Conservation (phyloP, 2,888 invertebrate genomes). For the Chaetoderma sp. region DNA sequence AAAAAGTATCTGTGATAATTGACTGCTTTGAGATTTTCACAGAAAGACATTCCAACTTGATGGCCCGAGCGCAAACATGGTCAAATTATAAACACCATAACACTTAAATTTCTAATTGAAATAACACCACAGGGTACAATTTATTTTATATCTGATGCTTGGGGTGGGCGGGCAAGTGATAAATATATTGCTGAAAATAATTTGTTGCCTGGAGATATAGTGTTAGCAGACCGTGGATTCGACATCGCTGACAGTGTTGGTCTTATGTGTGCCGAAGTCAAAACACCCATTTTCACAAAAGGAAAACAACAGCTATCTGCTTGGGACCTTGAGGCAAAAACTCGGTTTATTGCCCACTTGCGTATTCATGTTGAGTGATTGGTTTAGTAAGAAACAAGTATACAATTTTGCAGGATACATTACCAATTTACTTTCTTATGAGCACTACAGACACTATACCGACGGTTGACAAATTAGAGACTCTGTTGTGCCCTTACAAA, state of each 20-base stretch:
- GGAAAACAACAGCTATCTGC: constrained; percentile 34
- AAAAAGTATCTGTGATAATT: constrained; percentile 25
- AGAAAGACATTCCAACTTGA: constrained; percentile 31
- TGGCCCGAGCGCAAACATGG: constrained; percentile 39
- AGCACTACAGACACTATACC: constrained; percentile 14
- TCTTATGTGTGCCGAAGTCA: constrained; percentile 23
- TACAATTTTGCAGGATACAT: constrained; percentile 27
- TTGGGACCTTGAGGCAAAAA: constrained; percentile 31
- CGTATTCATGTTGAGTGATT: constrained; percentile 41
- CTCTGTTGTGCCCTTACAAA: constrained; percentile 25
- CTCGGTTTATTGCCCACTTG: constrained; percentile 34
- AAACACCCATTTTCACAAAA: constrained; percentile 39
- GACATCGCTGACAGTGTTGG: constrained; percentile 36
- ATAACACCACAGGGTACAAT: constrained; percentile 44
- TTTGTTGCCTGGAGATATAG: constrained; percentile 34
- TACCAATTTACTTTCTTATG: constrained; percentile 29
- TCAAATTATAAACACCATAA: constrained; percentile 42
- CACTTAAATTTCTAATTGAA: constrained; percentile 46
- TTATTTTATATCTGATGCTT: constrained; percentile 42
- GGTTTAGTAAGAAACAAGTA: constrained; percentile 37
- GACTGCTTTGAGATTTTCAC: constrained; percentile 31
- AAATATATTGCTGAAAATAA: constrained; percentile 45
- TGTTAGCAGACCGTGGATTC: constrained; percentile 41
- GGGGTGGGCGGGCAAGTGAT: constrained; percentile 44
- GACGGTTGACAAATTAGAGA: constrained; percentile 31